Conservation (phyloP, 1,140 invertebrate species). For the Catajapyx aquilonaris region DNA sequence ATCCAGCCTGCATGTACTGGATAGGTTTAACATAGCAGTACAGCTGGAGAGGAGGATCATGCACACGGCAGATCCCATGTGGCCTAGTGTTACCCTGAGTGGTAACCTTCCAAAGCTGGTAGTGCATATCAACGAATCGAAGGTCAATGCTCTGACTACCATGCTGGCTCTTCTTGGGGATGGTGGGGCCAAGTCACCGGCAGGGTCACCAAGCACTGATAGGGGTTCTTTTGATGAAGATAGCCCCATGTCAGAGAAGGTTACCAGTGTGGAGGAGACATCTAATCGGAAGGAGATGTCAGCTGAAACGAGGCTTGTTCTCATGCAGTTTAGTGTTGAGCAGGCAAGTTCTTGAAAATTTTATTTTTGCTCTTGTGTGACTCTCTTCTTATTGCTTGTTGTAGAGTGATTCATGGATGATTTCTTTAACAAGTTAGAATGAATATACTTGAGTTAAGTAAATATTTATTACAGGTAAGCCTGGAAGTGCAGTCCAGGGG, state of each 20-base stretch:
- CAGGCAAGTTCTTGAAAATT: constrained; percentile 30
- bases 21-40: constrained; percentile 74
- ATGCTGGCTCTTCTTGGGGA: constrained; percentile 16
- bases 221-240: not conserved
- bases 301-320: constrained; percentile 39
- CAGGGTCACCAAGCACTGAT: constrained; percentile 7
- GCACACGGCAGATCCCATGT: constrained; percentile 60
- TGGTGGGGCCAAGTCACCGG: constrained; percentile 2
- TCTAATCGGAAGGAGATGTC: too few species aligned
- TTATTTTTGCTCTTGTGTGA: too few species aligned
- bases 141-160: constrained; percentile 40
- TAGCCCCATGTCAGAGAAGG: not conserved
- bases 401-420: too few species aligned
- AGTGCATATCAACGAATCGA: constrained; percentile 74
- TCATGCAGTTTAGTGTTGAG: constrained; percentile 71
- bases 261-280: not conserved
- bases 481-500: constrained; percentile 41
- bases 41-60: constrained; percentile 60
- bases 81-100: constrained; percentile 56
- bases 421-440: not conserved
- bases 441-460: not conserved
- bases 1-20: constrained; percentile 65
- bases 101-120: constrained; percentile 68
- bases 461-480: constrained; percentile 6
- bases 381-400: too few species aligned